Evolutionary conservation across 2,888 invertebrate genomes (phyloP).

Genomic region (Tolmerus cingulatus): DNA sequence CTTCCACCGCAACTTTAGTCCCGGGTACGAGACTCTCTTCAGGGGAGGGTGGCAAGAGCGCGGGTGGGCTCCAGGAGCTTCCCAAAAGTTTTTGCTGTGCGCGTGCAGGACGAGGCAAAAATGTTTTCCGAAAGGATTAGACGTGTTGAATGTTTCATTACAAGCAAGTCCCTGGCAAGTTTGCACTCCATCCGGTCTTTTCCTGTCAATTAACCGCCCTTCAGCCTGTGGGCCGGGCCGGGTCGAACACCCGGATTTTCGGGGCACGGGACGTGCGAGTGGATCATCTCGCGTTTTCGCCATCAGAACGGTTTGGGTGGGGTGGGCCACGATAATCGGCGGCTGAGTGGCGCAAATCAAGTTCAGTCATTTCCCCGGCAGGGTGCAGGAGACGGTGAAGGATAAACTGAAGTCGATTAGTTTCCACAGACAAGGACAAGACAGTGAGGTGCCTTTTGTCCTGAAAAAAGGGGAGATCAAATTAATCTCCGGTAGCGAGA

Average conservation of each 20-base stretch:
- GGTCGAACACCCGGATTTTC: too few species aligned
- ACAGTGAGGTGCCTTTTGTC: background rate
- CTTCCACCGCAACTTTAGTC: background rate
- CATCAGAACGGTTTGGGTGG: background rate
- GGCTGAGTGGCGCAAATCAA: background rate
- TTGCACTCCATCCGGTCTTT: background rate
- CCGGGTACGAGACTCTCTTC: background rate
- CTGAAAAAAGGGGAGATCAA: background rate
- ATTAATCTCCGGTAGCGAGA: constrained; percentile 19
- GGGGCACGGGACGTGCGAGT: background rate
- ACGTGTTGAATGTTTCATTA: constrained; percentile 39
- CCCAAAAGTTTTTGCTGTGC: background rate
- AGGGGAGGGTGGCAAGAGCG: background rate
- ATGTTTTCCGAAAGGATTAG: constrained; percentile 35
- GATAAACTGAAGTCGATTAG: background rate
- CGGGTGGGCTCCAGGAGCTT: background rate
- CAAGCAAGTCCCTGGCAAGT: constrained; percentile 4
- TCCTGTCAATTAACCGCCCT: constrained; percentile 23
- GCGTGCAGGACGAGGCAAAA: constrained; percentile 19
- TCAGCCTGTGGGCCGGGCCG: background rate
- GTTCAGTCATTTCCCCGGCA: background rate
- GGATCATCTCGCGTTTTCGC: background rate
- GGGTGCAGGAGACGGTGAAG: background rate
- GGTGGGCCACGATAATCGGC: background rate
- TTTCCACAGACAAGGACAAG: background rate